These are phyloP conservation scores for Eudyptes chrysolophus DNA, from an alignment of 2,113 vertebrate genomes.

Conservation along the genomic window DNA sequence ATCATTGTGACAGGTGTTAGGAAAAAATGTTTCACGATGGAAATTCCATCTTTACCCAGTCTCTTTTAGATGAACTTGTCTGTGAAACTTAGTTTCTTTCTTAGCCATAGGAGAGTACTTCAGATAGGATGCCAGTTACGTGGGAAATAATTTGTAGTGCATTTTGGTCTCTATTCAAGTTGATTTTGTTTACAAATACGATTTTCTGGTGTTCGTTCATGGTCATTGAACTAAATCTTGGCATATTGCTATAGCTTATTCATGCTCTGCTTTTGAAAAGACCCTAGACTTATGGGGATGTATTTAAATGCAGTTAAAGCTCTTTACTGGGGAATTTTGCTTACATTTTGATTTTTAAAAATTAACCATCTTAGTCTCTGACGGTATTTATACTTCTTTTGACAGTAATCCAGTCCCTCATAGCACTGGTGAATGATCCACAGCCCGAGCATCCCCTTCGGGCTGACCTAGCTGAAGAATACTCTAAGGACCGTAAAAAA, in stretches of 20 bases:
- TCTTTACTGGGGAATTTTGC: not conserved
- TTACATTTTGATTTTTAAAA: not conserved
- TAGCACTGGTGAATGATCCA: constrained; percentile 98
- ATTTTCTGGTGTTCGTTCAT: not conserved
- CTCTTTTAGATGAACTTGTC: not conserved
- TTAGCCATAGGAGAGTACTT: not conserved
- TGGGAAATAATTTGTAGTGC: not conserved
- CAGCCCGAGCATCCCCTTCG: constrained; percentile 97
- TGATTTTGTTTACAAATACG: not conserved
- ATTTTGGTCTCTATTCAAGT: not conserved
- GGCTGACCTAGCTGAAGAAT: constrained; percentile 99
- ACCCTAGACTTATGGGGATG: not conserved
- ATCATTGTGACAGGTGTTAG: not conserved
- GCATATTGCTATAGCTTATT: not conserved
- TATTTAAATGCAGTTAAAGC: constrained; percentile 10
- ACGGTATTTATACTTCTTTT: constrained; percentile 58
- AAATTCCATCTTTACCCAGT: not conserved
- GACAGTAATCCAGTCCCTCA: constrained; percentile 98
- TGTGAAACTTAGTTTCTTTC: not conserved
- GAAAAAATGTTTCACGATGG: not conserved
- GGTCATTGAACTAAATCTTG: not conserved
- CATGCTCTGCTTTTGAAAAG: not conserved
- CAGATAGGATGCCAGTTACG: not conserved
- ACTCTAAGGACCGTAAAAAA: constrained; percentile 99
- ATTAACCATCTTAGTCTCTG: not conserved